These are phyloP conservation scores for Hybos culiciformis DNA, from an alignment of 2,888 invertebrate genomes.

Conservation along the genomic window DNA sequence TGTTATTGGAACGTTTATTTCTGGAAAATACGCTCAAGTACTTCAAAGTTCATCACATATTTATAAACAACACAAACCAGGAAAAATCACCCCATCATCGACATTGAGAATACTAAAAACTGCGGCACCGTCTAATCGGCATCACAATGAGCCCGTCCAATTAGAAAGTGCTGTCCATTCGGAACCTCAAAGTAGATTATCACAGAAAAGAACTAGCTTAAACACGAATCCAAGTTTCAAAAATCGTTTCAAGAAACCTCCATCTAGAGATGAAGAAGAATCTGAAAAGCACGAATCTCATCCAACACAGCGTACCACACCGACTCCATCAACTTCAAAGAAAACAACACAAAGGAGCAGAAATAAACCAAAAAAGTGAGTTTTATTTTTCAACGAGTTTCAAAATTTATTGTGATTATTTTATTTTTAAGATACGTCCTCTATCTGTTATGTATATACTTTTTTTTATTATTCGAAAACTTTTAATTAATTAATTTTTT, in stretches of 20 bases:
- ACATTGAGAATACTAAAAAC: slow-evolving; percentile 61
- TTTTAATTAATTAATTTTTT: too few species aligned
- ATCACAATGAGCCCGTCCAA: slow-evolving; percentile 48
- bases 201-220: slow-evolving; percentile 20
- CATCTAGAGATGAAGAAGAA: slow-evolving; percentile 35
- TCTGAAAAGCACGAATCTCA: slow-evolving; percentile 1
- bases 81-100: slow-evolving; percentile 52
- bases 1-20: slow-evolving; percentile 78
- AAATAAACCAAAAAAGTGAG: slow-evolving; percentile 17
- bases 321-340: slow-evolving; percentile 3
- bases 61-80: slow-evolving; percentile 39
- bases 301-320: slow-evolving; percentile 7
- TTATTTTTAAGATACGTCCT: too few species aligned
- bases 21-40: slow-evolving; percentile 78
- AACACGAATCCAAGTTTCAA: slow-evolving; percentile 37
- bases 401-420: too few species aligned
- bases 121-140: slow-evolving; percentile 45
- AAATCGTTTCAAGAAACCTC: slow-evolving; percentile 40
- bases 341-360: slow-evolving; percentile 11
- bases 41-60: slow-evolving; percentile 68
- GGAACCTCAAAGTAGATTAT: slow-evolving; percentile 37
- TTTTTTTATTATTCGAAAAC: too few species aligned
- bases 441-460: too few species aligned
- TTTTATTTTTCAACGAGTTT: too few species aligned
- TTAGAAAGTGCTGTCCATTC: slow-evolving; percentile 41